These are phyloP conservation scores for Prunella strophiata DNA, from an alignment of 2,797 vertebrate genomes.

Conservation along the genomic window DNA sequence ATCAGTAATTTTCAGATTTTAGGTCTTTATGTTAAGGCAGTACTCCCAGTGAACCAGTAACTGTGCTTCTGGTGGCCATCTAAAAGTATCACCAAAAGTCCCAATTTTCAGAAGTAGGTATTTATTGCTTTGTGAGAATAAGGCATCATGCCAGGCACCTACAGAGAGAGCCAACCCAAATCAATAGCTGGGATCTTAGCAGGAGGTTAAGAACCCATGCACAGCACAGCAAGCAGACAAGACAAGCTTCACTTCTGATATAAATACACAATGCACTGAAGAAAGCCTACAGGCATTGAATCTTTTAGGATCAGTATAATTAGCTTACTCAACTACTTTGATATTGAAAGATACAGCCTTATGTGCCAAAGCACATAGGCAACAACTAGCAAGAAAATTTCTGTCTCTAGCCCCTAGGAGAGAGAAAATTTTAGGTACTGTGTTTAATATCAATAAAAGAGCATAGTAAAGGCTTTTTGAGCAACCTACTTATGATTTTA, in stretches of 20 bases:
- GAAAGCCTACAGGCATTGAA: slow-evolving; percentile 28
- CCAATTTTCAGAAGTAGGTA: neutral
- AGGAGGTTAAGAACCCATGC: slow-evolving; percentile 48
- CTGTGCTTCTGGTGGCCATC: neutral
- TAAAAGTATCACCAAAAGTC: neutral
- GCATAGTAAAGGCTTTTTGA: neutral
- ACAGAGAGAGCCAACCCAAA: slow-evolving; percentile 32
- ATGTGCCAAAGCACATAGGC: neutral
- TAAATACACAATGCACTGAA: slow-evolving; percentile 1
- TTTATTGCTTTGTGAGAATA: slow-evolving; percentile 19
- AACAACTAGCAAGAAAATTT: neutral
- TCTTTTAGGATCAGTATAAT: slow-evolving; percentile 42
- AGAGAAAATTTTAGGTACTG: neutral
- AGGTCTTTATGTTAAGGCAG: neutral
- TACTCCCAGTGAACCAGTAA: neutral
- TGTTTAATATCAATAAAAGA: neutral
- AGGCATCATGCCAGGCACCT: neutral
- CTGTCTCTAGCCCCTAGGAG: neutral
- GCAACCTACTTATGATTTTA: fast-evolving
- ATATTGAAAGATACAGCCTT: neutral
- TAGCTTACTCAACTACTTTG: slow-evolving; percentile 26
- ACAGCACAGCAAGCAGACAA: slow-evolving; percentile 48
- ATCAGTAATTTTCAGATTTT: neutral
- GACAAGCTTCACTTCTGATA: slow-evolving; percentile 31
- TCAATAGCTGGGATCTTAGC: slow-evolving; percentile 54